Percentiles rank a stretch among this genome's conserved stretches.
Evolutionary conservation across 2,888 invertebrate genomes (phyloP).

Genomic region (Papilio gigon): DNA sequence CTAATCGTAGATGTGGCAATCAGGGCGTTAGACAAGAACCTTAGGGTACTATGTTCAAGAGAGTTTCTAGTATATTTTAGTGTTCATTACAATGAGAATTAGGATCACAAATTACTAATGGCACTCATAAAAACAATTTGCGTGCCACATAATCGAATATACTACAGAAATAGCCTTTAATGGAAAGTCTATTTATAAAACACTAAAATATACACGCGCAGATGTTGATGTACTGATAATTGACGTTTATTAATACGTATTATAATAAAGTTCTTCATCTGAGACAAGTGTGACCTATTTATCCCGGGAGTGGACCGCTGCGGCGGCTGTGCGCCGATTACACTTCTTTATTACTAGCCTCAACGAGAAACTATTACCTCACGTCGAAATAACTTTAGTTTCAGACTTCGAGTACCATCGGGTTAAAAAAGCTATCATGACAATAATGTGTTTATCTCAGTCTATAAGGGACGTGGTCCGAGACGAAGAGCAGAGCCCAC

Average conservation of each 20-base stretch:
- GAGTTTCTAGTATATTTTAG: background rate
- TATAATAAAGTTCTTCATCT: slow-evolving; percentile 17
- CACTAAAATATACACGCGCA: background rate
- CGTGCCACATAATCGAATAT: too few relatives aligned
- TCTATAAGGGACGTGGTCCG: too few relatives aligned
- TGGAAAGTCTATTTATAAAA: background rate
- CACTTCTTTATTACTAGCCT: background rate
- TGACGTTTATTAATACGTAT: slow-evolving; percentile 19
- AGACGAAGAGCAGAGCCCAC: too few relatives aligned
- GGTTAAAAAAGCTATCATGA: too few relatives aligned
- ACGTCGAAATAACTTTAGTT: too few relatives aligned
- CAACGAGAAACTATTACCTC: background rate
- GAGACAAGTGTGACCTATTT: slow-evolving; percentile 25
- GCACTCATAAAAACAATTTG: background rate
- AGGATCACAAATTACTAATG: background rate
- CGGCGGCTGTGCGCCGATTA: background rate
- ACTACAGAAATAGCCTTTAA: background rate
- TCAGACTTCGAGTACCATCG: too few relatives aligned
- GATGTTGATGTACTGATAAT: background rate
- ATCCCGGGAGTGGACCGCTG: background rate
- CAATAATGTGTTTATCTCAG: too few relatives aligned
- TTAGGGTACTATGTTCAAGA: too few relatives aligned
- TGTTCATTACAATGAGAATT: background rate
- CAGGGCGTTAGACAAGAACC: background rate
- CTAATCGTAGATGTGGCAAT: background rate